These are phyloP conservation scores for Notodonta dromedarius DNA, from an alignment of 2,888 invertebrate genomes.

Conservation along the genomic window DNA sequence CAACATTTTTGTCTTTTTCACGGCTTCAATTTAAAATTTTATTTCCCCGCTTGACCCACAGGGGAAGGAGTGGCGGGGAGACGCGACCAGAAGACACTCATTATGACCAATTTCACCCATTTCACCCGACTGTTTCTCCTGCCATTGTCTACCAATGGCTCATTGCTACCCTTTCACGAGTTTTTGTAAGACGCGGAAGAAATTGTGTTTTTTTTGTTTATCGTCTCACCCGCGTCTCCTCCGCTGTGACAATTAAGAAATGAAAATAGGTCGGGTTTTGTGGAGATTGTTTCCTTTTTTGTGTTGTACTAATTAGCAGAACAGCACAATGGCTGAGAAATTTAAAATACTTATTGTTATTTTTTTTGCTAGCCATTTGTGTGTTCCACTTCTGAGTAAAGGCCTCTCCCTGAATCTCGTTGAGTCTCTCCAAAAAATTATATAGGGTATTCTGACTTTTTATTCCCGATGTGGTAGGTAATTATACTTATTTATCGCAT, in stretches of 20 bases:
- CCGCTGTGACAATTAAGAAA: constrained; percentile 40
- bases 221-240: constrained; percentile 31
- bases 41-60: constrained; percentile 77
- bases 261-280: constrained; percentile 40
- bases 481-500: too few species aligned
- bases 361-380: too few species aligned
- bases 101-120: constrained; percentile 82
- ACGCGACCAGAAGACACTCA: constrained; percentile 67
- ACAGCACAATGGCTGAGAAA: not conserved
- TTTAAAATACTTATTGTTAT: too few species aligned
- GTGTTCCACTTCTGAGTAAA: too few species aligned
- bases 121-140: constrained; percentile 71
- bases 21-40: constrained; percentile 80
- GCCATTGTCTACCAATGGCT: constrained; percentile 68
- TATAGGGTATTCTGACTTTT: too few species aligned
- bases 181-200: constrained; percentile 56
- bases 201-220: constrained; percentile 39
- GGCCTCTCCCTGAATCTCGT: too few species aligned
- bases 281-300: constrained; percentile 25
- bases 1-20: constrained; percentile 76
- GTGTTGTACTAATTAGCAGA: constrained; percentile 41
- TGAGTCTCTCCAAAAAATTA: too few species aligned
- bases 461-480: too few species aligned
- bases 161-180: constrained; percentile 67
- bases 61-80: constrained; percentile 48